Conservation (phyloP, 2,888 invertebrate genomes). For the Mellilla xanthometata region DNA sequence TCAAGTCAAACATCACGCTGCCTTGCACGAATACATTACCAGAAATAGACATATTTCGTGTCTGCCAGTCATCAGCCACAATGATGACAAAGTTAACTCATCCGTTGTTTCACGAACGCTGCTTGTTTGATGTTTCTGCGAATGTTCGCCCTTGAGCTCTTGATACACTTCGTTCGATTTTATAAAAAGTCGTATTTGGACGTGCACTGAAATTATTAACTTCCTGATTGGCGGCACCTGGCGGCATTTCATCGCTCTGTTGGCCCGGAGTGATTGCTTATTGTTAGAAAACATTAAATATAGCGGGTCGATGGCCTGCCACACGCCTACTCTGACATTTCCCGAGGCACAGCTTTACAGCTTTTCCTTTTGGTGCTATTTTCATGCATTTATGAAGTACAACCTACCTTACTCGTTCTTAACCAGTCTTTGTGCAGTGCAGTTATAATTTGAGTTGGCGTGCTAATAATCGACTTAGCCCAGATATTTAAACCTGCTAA, state of each 20-base stretch:
- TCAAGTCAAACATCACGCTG: constrained; percentile 27
- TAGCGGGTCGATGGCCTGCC: constrained; percentile 47
- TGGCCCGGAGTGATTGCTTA: constrained; percentile 56
- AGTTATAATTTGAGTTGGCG: constrained; percentile 4
- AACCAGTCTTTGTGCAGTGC: constrained; percentile 10
- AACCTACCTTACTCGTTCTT: background rate
- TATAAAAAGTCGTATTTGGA: constrained; percentile 3
- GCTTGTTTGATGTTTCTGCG: constrained; percentile 13
- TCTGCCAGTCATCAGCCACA: constrained; percentile 42
- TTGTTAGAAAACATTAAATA: constrained; percentile 57
- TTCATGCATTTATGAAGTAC: constrained; percentile 3
- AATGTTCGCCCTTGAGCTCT: constrained; percentile 4
- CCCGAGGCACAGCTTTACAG: constrained; percentile 25
- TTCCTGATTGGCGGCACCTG: constrained; percentile 32
- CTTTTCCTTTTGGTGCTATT: constrained; percentile 27
- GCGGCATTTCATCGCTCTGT: constrained; percentile 30
- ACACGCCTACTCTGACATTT: constrained; percentile 40
- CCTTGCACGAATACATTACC: constrained; percentile 35
- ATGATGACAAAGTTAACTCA: constrained; percentile 42
- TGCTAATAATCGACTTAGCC: constrained; percentile 35
- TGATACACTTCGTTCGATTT: constrained; percentile 11
- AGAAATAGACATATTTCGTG: constrained; percentile 46
- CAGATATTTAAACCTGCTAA: constrained; percentile 17
- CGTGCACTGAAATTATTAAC: constrained; percentile 33
- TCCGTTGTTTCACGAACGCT: constrained; percentile 28